A percentile compares a stretch with the other conserved stretches of the same genome.
phyloP scores from a whole-genome alignment of 2,888 invertebrate species.

The Lasioglossum zephyrum region DNA sequence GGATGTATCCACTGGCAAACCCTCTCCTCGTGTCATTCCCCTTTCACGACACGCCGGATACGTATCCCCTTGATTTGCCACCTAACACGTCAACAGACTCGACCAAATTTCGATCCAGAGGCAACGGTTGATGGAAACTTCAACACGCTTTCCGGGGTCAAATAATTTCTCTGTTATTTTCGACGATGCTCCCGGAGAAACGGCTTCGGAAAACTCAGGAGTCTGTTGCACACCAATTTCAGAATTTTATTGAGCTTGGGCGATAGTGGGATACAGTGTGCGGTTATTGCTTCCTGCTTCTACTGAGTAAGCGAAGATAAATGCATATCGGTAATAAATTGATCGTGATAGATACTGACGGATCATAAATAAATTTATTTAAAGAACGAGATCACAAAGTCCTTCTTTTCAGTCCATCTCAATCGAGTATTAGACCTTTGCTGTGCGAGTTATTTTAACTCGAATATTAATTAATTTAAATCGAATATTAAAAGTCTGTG shows the following conservation, averaged over 20 bases:
- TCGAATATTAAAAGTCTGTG: no score
- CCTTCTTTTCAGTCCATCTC: no score
- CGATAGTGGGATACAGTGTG: neutral
- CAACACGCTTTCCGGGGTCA: neutral
- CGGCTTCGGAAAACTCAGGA: neutral
- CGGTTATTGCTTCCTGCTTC: no score
- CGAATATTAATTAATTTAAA: no score
- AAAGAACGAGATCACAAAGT: no score
- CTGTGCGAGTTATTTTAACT: no score
- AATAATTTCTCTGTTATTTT: neutral
- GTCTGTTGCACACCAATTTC: neutral
- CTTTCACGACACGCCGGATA: neutral
- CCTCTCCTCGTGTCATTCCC: neutral
- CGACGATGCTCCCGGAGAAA: neutral
- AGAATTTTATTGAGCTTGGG: neutral
- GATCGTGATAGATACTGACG: no score
- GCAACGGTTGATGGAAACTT: neutral
- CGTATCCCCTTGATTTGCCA: neutral
- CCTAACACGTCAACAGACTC: neutral
- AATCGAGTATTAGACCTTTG: no score
- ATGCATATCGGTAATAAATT: no score
- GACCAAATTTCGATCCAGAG: neutral
- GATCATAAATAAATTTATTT: no score
- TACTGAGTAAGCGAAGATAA: no score
- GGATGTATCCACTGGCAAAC: conserved; percentile 2